phyloP scores from a whole-genome alignment of 2,113 vertebrate genomes.

The Pomatostomus ruficeps region DNA sequence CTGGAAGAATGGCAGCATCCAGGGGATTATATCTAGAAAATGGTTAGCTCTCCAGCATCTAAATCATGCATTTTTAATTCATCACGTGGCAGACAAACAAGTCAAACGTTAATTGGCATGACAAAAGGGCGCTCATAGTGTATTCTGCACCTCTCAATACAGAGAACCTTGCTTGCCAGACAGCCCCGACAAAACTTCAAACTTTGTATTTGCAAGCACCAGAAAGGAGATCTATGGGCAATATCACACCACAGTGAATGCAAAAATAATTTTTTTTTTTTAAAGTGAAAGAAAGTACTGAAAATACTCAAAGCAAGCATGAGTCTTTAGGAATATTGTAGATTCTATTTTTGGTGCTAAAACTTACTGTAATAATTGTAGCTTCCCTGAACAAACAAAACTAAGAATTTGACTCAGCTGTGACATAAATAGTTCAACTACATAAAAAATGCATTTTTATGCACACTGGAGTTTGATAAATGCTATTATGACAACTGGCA shows the following conservation, averaged over 20 bases:
- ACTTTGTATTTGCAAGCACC: background rate
- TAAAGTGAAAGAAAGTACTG: background rate
- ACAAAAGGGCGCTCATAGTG: slow-evolving; percentile 38
- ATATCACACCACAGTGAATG: background rate
- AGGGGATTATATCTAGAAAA: slow-evolving; percentile 68
- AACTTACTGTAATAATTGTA: background rate
- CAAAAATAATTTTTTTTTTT: background rate
- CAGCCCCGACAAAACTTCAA: background rate
- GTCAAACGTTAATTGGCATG: slow-evolving; percentile 69
- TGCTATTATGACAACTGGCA: background rate
- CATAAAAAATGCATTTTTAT: background rate
- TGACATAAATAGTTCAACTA: background rate
- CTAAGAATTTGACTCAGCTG: background rate
- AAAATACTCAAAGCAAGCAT: background rate
- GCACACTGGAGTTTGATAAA: background rate
- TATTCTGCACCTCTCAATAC: background rate
- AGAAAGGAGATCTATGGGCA: background rate
- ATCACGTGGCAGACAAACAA: slow-evolving; percentile 70
- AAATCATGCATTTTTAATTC: slow-evolving; percentile 76
- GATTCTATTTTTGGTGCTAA: background rate
- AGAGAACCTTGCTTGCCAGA: background rate
- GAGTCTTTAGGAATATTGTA: background rate
- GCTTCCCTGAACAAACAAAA: background rate
- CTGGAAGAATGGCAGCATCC: slow-evolving; percentile 69
- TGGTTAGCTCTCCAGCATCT: slow-evolving; percentile 55